Conservation (phyloP, 2,888 invertebrate species). For the Eurois occulta region DNA sequence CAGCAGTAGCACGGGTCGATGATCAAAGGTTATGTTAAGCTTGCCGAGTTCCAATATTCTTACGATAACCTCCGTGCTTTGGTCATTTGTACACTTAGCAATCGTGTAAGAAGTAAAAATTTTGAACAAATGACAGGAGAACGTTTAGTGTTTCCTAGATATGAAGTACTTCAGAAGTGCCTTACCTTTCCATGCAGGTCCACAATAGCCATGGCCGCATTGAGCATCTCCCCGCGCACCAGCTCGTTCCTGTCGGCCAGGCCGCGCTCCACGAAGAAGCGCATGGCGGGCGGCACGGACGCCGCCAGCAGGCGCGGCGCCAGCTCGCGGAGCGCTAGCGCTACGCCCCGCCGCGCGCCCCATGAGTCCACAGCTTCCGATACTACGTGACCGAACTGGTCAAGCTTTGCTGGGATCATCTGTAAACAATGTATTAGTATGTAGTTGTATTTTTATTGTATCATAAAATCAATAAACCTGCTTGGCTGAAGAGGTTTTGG, state of each 20-base stretch:
- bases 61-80: background rate
- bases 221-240: constrained; percentile 97
- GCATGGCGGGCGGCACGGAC: constrained; percentile 93
- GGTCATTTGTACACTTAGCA: too few relatives aligned
- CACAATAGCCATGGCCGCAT: constrained; percentile 97
- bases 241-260: constrained; percentile 95
- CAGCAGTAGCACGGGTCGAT: background rate
- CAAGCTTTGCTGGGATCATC: constrained; percentile 96
- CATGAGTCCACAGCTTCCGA: constrained; percentile 97
- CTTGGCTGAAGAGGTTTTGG: background rate
- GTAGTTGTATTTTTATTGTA: background rate
- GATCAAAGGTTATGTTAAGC: background rate
- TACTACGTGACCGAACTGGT: constrained; percentile 97
- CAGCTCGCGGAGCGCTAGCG: constrained; percentile 94
- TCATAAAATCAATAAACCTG: background rate
- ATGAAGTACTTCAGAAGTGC: background rate
- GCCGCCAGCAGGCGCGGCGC: constrained; percentile 93
- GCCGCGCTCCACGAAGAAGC: constrained; percentile 96
- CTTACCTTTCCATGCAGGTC: constrained; percentile 97
- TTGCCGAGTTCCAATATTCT: background rate
- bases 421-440: constrained; percentile 68
- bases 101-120: background rate
- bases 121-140: background rate
- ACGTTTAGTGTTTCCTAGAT: background rate
- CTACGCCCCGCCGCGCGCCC: constrained; percentile 97